Percentiles rank a stretch among this genome's conserved stretches.
Conservation (phyloP, 2,113 vertebrate genomes). For the Istiophorus platypterus region DNA sequence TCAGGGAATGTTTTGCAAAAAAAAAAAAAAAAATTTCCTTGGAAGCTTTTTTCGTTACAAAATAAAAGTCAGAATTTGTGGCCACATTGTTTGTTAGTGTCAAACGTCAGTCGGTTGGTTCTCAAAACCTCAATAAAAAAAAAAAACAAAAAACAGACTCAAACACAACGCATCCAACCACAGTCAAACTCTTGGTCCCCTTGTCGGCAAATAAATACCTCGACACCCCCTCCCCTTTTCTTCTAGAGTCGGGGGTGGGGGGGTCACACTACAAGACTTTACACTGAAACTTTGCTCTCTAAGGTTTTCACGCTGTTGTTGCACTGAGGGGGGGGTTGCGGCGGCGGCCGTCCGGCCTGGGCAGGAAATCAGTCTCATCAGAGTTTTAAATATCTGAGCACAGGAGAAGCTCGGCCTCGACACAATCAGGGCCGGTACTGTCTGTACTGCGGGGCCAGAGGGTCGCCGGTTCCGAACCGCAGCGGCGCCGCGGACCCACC, state of each 20-base stretch:
- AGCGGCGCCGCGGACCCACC: conserved; percentile 78
- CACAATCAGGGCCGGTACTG: conserved; percentile 86
- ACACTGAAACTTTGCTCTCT: neutral
- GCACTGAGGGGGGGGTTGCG: too few species aligned
- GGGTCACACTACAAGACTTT: neutral
- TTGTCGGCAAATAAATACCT: conserved; percentile 67
- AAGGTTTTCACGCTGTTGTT: neutral
- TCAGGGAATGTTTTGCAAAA: neutral
- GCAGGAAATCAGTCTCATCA: neutral
- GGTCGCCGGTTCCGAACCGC: conserved; percentile 83
- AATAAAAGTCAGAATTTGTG: neutral
- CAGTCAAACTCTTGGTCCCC: conserved; percentile 52
- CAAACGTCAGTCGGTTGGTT: neutral
- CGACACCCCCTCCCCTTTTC: neutral
- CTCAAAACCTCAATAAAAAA: neutral
- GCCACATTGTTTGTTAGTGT: neutral
- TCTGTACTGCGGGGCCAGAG: conserved; percentile 73
- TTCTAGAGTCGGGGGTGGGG: neutral
- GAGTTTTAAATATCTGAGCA: neutral
- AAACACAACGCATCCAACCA: conserved; percentile 29
- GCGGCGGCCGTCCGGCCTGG: neutral
- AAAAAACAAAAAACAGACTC: neutral
- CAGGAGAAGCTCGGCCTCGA: too few species aligned
- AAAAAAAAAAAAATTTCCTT: neutral
- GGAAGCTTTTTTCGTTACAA: neutral